A percentile compares a stretch with the other conserved stretches of the same genome.
Conservation (phyloP, 2,113 vertebrate species). For the Mohoua ochrocephala region DNA sequence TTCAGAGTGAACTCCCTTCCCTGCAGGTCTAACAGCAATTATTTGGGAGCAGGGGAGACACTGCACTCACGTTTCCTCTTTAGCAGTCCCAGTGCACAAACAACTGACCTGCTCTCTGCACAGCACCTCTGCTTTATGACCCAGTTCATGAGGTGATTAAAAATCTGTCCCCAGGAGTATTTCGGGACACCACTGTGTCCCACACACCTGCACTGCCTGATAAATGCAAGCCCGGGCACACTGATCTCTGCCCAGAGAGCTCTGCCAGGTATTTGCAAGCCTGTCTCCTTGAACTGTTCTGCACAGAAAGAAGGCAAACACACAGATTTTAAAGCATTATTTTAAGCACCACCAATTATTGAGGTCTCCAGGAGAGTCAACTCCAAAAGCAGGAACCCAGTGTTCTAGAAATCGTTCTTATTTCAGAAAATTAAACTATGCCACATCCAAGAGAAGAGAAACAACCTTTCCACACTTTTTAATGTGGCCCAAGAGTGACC, state of each 20-base stretch:
- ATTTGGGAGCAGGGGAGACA: background rate
- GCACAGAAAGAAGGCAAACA: background rate
- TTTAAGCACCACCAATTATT: background rate
- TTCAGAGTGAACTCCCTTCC: background rate
- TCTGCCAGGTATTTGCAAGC: background rate
- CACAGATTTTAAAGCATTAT: background rate
- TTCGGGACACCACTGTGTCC: background rate
- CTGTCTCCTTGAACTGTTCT: background rate
- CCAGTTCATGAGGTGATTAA: background rate
- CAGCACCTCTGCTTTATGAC: background rate
- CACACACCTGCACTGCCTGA: background rate
- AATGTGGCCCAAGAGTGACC: background rate
- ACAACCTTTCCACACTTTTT: background rate
- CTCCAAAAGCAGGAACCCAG: background rate
- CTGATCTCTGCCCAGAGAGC: background rate
- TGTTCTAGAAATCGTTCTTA: background rate
- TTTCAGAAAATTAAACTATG: background rate
- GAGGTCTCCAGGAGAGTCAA: background rate
- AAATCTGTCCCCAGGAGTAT: background rate
- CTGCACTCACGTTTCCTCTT: background rate
- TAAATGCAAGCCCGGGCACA: background rate
- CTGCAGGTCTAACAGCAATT: background rate
- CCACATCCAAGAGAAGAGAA: background rate
- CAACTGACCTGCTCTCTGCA: background rate
- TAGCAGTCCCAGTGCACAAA: background rate